Evolutionary conservation across 1,140 invertebrate genomes (phyloP).

Genomic region (Capitella teleta): DNA sequence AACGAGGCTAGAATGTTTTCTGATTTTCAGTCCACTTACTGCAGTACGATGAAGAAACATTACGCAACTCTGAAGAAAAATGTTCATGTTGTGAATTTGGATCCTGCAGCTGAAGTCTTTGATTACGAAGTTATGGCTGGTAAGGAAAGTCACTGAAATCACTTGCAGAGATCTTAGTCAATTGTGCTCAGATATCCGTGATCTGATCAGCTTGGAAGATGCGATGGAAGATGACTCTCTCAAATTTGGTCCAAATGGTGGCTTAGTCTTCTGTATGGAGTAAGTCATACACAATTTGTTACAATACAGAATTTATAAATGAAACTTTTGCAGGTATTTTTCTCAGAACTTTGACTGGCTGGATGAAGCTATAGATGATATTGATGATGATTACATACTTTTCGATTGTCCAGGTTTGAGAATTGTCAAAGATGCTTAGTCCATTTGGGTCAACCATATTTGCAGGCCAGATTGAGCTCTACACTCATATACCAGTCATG

Average conservation of each 20-base stretch:
- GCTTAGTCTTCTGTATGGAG: slow-evolving; percentile 93
- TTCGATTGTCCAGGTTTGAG: slow-evolving; percentile 82
- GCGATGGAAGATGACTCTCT: slow-evolving; percentile 91
- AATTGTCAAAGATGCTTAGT: not conserved
- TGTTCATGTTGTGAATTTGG: slow-evolving; percentile 85
- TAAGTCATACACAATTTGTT: slow-evolving; percentile 43
- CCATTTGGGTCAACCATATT: too few relatives aligned
- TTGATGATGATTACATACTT: slow-evolving; percentile 74
- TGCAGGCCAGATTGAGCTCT: slow-evolving; percentile 87
- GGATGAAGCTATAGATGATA: slow-evolving; percentile 55
- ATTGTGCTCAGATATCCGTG: slow-evolving; percentile 63
- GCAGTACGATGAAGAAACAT: slow-evolving; percentile 75
- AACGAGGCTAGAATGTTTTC: not conserved
- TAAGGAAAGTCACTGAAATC: too few relatives aligned
- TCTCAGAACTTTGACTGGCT: slow-evolving; percentile 85
- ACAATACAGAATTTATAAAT: too few relatives aligned
- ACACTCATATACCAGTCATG: slow-evolving; percentile 88
- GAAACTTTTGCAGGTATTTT: slow-evolving; percentile 56
- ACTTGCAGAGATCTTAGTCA: too few relatives aligned
- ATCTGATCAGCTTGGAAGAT: slow-evolving; percentile 89
- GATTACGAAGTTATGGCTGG: slow-evolving; percentile 69
- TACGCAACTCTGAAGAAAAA: slow-evolving; percentile 59
- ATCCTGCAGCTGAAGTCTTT: slow-evolving; percentile 95
- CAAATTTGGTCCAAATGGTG: slow-evolving; percentile 95
- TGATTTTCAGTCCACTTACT: slow-evolving; percentile 78